A percentile compares a stretch with the other conserved stretches of the same genome.
These are phyloP conservation scores for Rhabdomys pumilio DNA, from an alignment of 2,797 vertebrate genomes.

Conservation along the genomic window DNA sequence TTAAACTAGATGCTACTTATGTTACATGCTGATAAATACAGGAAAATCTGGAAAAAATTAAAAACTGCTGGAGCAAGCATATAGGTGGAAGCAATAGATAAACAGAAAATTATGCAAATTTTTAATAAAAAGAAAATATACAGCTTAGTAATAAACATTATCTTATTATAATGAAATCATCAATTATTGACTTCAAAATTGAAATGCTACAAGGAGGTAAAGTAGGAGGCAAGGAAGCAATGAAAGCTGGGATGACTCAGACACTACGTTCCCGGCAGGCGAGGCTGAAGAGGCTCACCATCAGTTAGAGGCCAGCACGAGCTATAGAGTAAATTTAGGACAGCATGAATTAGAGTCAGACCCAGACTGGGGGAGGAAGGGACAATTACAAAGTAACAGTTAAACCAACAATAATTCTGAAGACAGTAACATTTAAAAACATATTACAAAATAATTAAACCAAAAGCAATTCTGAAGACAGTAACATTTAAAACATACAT, in stretches of 20 bases:
- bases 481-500: slow-evolving; percentile 47
- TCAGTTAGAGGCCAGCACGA: not conserved
- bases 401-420: not conserved
- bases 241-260: not conserved
- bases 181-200: slow-evolving; percentile 39
- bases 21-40: not conserved
- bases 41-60: not conserved
- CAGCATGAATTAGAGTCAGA: not conserved
- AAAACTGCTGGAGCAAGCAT: slow-evolving; percentile 20
- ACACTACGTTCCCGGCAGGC: not conserved
- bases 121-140: not conserved
- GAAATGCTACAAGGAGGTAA: slow-evolving; percentile 9
- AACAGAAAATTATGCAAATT: slow-evolving; percentile 29
- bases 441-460: slow-evolving; percentile 39
- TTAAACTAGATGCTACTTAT: slow-evolving; percentile 35
- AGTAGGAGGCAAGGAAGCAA: slow-evolving; percentile 12
- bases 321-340: not conserved
- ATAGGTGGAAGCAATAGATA: not conserved
- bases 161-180: slow-evolving; percentile 53
- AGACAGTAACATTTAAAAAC: slow-evolving; percentile 51
- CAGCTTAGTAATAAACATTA: slow-evolving; percentile 48
- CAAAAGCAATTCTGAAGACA: slow-evolving; percentile 23
- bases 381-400: slow-evolving; percentile 33
- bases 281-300: not conserved
- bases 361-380: not conserved